A percentile compares a stretch with the other conserved stretches of the same genome.
These are phyloP conservation scores for Eurytoma californica DNA, from an alignment of 2,888 invertebrate genomes.

Conservation along the genomic window DNA sequence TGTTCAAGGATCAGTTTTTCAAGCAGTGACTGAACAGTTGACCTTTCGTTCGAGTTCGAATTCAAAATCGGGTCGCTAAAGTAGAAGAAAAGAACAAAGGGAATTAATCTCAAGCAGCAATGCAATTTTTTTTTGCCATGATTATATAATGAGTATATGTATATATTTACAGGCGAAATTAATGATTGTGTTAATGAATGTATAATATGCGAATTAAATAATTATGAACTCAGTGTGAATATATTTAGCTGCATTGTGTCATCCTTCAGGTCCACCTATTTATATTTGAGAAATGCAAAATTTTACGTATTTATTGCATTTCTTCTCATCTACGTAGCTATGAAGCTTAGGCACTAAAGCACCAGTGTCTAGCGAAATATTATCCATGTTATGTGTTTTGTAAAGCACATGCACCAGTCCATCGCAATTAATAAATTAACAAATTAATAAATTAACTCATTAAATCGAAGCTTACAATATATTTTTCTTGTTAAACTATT, in stretches of 20 bases:
- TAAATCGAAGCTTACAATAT: conserved; percentile 31
- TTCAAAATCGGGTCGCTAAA: conserved; percentile 92
- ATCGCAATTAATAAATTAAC: conserved; percentile 48
- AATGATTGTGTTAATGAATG: conserved; percentile 47
- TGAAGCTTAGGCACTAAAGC: conserved; percentile 48
- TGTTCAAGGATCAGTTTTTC: conserved; percentile 94
- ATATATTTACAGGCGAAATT: conserved; percentile 65
- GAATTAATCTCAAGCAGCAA: background rate
- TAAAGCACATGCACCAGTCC: conserved; percentile 54
- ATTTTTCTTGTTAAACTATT: conserved; percentile 25
- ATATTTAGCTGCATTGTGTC: conserved; percentile 36
- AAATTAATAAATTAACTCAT: conserved; percentile 1
- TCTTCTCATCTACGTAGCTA: conserved; percentile 35
- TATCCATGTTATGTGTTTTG: conserved; percentile 32
- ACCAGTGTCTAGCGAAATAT: conserved; percentile 22
- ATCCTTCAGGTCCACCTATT: conserved; percentile 40
- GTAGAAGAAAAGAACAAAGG: conserved; percentile 4
- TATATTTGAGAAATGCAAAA: conserved; percentile 17
- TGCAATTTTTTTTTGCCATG: too few relatives aligned
- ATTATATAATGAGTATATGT: conserved; percentile 49
- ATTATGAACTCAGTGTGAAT: conserved; percentile 34
- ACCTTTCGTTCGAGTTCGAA: conserved; percentile 90
- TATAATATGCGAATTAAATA: conserved; percentile 29
- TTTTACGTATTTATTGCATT: conserved; percentile 18
- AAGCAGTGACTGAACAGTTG: conserved; percentile 87